A percentile compares a stretch with the other conserved stretches of the same genome.
phyloP scores from a whole-genome alignment of 2,888 invertebrate species.

The Petrolisthes cinctipes region DNA sequence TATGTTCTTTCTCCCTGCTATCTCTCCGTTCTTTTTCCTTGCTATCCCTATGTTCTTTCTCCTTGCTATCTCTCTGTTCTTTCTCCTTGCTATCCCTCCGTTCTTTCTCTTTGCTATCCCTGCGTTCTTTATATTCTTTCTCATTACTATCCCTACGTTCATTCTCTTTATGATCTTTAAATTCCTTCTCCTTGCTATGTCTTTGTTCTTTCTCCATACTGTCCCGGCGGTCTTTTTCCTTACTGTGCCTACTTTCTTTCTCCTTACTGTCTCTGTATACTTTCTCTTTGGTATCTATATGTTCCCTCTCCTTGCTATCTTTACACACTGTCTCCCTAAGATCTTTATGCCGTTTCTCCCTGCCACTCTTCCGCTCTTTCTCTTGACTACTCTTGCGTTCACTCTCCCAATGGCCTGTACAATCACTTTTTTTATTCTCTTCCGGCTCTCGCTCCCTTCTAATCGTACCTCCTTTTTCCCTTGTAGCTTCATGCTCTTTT shows the following conservation, averaged over 20 bases:
- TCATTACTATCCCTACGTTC: background rate
- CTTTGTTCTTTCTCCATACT: background rate
- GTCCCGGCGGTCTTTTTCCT: background rate
- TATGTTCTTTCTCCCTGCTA: background rate
- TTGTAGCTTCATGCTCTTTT: too few relatives aligned
- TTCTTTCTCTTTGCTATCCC: background rate
- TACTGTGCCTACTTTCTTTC: background rate
- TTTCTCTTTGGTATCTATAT: background rate
- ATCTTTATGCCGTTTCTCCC: too few relatives aligned
- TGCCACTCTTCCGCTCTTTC: too few relatives aligned
- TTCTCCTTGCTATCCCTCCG: background rate
- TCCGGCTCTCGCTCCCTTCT: too few relatives aligned
- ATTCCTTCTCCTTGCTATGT: background rate
- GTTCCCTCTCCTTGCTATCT: too few relatives aligned
- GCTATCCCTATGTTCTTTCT: background rate
- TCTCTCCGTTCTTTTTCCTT: background rate
- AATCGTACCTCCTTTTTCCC: too few relatives aligned
- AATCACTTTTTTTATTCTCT: too few relatives aligned
- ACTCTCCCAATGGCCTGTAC: too few relatives aligned
- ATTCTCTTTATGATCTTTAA: background rate
- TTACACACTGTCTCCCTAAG: too few relatives aligned
- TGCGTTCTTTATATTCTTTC: background rate
- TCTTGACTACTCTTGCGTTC: too few relatives aligned
- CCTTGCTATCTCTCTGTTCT: background rate
- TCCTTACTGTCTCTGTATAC: background rate